A percentile compares a stretch with the other conserved stretches of the same genome.
These are phyloP conservation scores for Mionectes macconnelli DNA, from an alignment of 2,113 vertebrate species.

Conservation along the genomic window DNA sequence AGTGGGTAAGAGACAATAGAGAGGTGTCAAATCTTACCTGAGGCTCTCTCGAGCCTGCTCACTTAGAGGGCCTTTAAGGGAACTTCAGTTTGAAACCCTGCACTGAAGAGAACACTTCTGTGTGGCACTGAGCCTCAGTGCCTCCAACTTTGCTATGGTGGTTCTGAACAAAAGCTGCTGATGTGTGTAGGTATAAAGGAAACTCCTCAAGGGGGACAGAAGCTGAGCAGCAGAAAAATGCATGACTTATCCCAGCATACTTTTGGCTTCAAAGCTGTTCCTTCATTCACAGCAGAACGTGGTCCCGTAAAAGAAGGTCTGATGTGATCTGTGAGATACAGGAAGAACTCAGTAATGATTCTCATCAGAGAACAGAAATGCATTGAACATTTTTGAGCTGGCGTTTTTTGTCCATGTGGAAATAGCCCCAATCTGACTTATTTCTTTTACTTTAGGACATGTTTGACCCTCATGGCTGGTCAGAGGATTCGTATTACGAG, in stretches of 20 bases:
- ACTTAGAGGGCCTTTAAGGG: neutral
- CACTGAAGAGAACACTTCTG: neutral
- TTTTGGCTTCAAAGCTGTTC: neutral
- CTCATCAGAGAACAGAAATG: neutral
- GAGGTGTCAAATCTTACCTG: neutral
- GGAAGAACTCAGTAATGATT: neutral
- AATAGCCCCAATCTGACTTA: neutral
- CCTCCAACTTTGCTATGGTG: neutral
- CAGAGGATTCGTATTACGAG: conserved; percentile 97
- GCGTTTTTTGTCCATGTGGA: neutral
- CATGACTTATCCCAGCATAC: neutral
- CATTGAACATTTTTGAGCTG: neutral
- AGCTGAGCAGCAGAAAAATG: neutral
- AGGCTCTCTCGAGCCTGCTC: neutral
- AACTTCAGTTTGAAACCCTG: neutral
- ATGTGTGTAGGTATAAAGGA: neutral
- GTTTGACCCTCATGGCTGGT: conserved; percentile 98
- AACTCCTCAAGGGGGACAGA: neutral
- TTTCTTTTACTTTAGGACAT: conserved; percentile 80
- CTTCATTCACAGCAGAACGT: neutral
- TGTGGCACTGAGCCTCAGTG: neutral
- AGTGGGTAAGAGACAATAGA: neutral
- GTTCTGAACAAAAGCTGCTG: neutral
- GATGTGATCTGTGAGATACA: neutral
- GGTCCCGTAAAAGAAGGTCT: neutral